phyloP scores from a whole-genome alignment of 92 coral and sea anemone genomes.

The Porites lobata region DNA sequence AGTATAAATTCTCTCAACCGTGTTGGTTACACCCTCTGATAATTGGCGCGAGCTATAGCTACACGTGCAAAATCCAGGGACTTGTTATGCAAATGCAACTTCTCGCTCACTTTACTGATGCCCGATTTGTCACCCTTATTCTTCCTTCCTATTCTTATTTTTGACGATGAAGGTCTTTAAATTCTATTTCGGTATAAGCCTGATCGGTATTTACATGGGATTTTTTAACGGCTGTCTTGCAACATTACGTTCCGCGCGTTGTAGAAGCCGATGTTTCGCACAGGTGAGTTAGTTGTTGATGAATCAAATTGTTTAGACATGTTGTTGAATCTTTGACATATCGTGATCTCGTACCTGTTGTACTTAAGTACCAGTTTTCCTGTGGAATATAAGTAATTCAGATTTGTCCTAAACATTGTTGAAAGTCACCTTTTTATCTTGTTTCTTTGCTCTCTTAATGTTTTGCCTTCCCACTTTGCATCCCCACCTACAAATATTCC shows the following conservation, averaged over 20 bases:
- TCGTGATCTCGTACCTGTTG: conserved; percentile 28
- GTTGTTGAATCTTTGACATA: conserved; percentile 27
- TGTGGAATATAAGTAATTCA: not conserved
- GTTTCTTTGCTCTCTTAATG: conserved; percentile 3
- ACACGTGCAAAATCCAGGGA: conserved; percentile 11
- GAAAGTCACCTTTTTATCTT: not conserved
- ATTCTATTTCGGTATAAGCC: not conserved
- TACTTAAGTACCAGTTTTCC: not conserved
- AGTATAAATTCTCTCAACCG: not conserved
- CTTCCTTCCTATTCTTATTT: not conserved
- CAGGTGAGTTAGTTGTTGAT: conserved; percentile 23
- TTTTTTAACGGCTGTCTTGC: not conserved
- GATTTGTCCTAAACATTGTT: not conserved
- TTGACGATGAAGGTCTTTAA: not conserved
- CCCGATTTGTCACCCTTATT: not conserved
- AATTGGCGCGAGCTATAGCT: not conserved
- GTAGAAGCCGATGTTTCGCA: conserved; percentile 36
- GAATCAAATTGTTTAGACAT: conserved; percentile 2
- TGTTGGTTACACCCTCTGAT: conserved; percentile 19
- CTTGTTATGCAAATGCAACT: conserved; percentile 10
- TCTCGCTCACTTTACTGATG: not conserved
- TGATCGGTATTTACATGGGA: not conserved
- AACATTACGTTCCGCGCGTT: conserved; percentile 20
- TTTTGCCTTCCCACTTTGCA: conserved; percentile 1
- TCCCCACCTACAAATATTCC: not conserved